Evolutionary conservation across 2,888 invertebrate species (phyloP), one percentile per base, ranked within the genome.

Genomic region (Ditula angustiorana): DNA sequence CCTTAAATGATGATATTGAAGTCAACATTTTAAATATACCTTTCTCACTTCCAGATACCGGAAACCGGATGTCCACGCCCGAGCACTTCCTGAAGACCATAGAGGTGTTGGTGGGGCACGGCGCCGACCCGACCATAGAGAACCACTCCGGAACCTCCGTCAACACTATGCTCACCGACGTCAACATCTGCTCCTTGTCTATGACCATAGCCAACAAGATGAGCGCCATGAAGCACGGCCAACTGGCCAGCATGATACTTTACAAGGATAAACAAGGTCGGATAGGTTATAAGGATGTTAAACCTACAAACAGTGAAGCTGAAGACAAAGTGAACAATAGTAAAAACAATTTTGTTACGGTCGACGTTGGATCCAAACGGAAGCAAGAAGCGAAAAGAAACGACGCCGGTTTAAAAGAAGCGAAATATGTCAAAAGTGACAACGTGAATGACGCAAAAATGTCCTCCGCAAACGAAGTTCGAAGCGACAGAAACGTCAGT

Each of bases 71-170:
- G 0, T 80, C 79, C 66, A 69, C 88, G 0, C 66, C 79, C 0
- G 82, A 82, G 0, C 74, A 87, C 3, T 91, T 74, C 55, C 55
- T 77, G 8, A 80, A 84, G 41, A 90, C 93, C 10, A 86, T 94
- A n/a, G 83, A 86, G 56, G 67, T 81, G 0, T 66, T 94, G 1
- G 66, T 94, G 0, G 79, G 86, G n/a, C 66, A 83, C 37, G 87
- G 88, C 3, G 94, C 93, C 0, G 86, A 93, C 26, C 90, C 93
- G 0, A 73, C 76, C 62, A 75, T 88, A n/a, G 80, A 86, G 2
- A 94, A 94, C 66, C 83, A 88, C 55, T 83, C 86, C 0, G 93
- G 93, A 0, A 79, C 81, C 0, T 92, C 82, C 44, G 88, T 93
- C 0, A 90, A 89, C 56, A 79, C 83, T 0, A 77, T 94, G 0